These are phyloP conservation scores for Gallinago jamesoni DNA, from an alignment of 2,113 vertebrate genomes.

Conservation along the genomic window DNA sequence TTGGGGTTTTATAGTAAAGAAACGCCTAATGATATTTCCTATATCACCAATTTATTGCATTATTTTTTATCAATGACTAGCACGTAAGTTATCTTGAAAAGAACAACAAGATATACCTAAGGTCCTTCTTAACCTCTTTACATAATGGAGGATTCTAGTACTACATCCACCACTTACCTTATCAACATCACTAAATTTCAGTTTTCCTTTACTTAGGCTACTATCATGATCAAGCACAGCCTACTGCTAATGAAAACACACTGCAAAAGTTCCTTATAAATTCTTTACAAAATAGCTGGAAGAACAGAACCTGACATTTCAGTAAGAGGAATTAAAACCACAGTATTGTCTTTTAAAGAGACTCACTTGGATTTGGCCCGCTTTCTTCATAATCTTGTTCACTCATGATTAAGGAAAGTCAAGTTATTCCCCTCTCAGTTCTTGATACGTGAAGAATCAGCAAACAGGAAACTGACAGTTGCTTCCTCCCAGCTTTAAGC, in stretches of 20 bases:
- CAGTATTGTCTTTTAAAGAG: neutral
- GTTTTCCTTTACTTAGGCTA: neutral
- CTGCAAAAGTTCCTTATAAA: neutral
- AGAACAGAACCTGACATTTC: neutral
- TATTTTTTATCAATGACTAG: neutral
- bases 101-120: neutral
- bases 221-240: neutral
- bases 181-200: neutral
- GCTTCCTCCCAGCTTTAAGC: constrained; percentile 52
- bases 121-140: constrained; percentile 9
- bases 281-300: neutral
- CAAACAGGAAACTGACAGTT: constrained; percentile 11
- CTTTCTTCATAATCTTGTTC: constrained; percentile 55
- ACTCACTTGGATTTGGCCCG: constrained; percentile 49
- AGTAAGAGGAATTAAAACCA: neutral
- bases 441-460: no score
- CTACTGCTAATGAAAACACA: neutral
- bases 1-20: neutral
- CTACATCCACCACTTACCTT: neutral
- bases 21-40: neutral
- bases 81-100: neutral
- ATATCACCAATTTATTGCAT: neutral
- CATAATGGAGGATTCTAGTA: constrained; percentile 6
- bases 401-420: constrained; percentile 49
- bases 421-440: neutral